These are phyloP conservation scores for Eptatretus atami DNA, from an alignment of 2,797 vertebrate genomes.

Conservation along the genomic window DNA sequence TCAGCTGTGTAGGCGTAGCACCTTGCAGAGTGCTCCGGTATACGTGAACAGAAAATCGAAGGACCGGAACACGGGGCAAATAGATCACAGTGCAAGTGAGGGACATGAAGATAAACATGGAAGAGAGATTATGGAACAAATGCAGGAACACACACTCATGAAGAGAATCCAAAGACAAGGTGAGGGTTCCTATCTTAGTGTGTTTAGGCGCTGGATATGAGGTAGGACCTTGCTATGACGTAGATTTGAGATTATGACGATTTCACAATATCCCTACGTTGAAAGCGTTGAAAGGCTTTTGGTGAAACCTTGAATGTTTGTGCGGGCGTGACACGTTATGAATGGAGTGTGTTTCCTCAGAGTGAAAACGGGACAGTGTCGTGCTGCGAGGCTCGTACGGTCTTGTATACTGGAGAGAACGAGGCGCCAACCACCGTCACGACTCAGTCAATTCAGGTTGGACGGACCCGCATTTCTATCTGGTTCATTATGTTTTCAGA, in stretches of 20 bases:
- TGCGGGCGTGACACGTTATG: slow-evolving; percentile 86
- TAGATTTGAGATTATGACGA: background rate
- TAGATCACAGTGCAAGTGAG: background rate
- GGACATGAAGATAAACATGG: too few species aligned
- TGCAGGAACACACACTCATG: background rate
- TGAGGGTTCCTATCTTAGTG: too few species aligned
- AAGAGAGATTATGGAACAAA: too few species aligned
- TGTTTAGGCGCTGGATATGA: too few species aligned
- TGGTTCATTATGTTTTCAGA: too few species aligned
- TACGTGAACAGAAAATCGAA: slow-evolving; percentile 90
- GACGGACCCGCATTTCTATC: too few species aligned
- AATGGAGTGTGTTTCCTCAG: slow-evolving; percentile 96
- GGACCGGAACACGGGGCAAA: slow-evolving; percentile 51
- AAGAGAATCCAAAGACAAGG: background rate
- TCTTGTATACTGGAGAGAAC: slow-evolving; percentile 41
- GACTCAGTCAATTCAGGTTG: too few species aligned
- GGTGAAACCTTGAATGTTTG: slow-evolving; percentile 97
- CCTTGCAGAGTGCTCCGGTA: slow-evolving; percentile 70
- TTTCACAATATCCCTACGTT: slow-evolving; percentile 84
- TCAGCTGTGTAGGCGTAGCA: slow-evolving; percentile 80
- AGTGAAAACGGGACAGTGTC: slow-evolving; percentile 98
- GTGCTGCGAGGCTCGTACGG: slow-evolving; percentile 85
- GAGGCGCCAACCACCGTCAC: background rate
- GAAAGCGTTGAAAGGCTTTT: slow-evolving; percentile 92
- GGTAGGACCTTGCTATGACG: too few species aligned